These are phyloP conservation scores for Plectrocnemia conspersa DNA, from an alignment of 1,140 invertebrate species.

Conservation along the genomic window DNA sequence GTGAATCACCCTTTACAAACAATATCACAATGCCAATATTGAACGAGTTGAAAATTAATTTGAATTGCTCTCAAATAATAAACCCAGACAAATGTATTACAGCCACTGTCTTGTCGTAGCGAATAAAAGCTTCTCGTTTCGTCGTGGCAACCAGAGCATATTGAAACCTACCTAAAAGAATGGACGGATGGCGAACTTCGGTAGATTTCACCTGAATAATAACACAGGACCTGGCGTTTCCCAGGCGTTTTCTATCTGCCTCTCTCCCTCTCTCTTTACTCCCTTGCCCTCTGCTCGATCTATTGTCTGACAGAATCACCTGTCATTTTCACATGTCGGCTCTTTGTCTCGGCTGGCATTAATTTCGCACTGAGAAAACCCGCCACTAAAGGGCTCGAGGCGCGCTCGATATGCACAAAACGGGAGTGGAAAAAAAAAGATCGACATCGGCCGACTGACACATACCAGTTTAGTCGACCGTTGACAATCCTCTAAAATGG, in stretches of 20 bases:
- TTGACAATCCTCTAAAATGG: no score
- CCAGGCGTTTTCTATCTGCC: no score
- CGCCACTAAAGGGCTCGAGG: constrained; percentile 1
- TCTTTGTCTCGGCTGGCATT: constrained; percentile 16
- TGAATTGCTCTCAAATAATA: no score
- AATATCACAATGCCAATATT: no score
- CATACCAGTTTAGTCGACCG: no score
- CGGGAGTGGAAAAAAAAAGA: not conserved
- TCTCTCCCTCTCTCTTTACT: not conserved
- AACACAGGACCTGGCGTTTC: constrained; percentile 13
- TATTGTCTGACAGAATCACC: constrained; percentile 26
- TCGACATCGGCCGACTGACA: no score
- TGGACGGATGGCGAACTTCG: no score
- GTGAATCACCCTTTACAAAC: no score
- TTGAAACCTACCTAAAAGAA: constrained; percentile 4
- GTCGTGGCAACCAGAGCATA: not conserved
- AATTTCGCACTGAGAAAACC: not conserved
- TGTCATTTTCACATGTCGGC: constrained; percentile 28
- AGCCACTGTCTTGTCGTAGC: not conserved
- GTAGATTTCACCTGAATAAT: constrained; percentile 19
- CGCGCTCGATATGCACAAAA: not conserved
- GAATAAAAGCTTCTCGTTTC: not conserved
- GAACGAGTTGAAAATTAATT: no score
- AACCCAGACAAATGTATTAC: no score
- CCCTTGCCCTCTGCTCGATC: not conserved